These are phyloP conservation scores for Pelecanus crispus DNA, from an alignment of 2,113 vertebrate species.

Conservation along the genomic window DNA sequence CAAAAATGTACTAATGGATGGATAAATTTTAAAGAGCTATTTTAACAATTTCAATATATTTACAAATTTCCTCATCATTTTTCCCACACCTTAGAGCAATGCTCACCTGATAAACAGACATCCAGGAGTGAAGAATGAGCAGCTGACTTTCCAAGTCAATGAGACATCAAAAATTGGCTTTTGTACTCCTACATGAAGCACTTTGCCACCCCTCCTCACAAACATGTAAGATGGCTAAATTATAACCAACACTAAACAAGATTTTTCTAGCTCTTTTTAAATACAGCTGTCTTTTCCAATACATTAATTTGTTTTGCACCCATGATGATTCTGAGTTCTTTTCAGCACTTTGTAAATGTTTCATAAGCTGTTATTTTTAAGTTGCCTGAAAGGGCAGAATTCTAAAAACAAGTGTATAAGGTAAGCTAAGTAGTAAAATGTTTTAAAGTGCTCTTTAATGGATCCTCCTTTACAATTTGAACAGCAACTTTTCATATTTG, in stretches of 20 bases:
- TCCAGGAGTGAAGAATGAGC: not conserved
- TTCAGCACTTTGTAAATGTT: slow-evolving; percentile 40
- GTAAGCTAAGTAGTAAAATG: slow-evolving; percentile 79
- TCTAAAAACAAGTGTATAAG: slow-evolving; percentile 72
- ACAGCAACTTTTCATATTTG: slow-evolving; percentile 92
- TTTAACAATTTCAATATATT: not conserved
- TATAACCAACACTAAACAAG: not conserved
- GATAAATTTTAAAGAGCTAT: not conserved
- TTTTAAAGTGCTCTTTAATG: slow-evolving; percentile 88
- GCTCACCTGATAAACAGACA: slow-evolving; percentile 53
- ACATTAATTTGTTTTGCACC: not conserved
- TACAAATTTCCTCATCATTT: not conserved
- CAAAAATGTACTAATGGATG: not conserved
- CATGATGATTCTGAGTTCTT: not conserved
- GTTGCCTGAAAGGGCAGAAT: slow-evolving; percentile 57
- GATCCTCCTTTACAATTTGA: slow-evolving; percentile 93
- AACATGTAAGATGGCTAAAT: not conserved
- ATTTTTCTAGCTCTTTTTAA: not conserved
- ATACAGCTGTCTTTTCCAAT: not conserved
- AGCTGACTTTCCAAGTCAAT: not conserved
- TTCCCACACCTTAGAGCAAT: not conserved
- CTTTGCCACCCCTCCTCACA: not conserved
- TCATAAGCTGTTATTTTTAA: slow-evolving; percentile 53
- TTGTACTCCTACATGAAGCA: not conserved
- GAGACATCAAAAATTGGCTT: not conserved